These are phyloP conservation scores for Formicarius rufipectus DNA, from an alignment of 2,113 vertebrate species.

Conservation along the genomic window DNA sequence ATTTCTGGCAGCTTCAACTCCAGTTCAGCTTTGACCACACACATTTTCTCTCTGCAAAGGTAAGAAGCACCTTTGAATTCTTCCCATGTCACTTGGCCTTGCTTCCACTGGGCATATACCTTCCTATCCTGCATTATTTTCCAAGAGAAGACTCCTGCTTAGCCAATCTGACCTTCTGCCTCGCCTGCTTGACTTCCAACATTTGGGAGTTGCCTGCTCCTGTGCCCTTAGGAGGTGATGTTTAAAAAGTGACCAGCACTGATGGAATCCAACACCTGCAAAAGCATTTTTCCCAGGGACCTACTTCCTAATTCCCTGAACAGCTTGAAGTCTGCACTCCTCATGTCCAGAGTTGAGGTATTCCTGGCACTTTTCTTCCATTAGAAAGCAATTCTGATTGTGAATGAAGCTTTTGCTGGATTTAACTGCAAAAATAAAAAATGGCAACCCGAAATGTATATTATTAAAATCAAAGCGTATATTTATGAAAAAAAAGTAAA, in stretches of 20 bases:
- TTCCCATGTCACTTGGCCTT: background rate
- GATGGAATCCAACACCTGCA: background rate
- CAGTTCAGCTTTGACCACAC: background rate
- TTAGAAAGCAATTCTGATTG: background rate
- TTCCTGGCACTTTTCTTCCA: background rate
- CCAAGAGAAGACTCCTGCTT: background rate
- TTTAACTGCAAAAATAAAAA: background rate
- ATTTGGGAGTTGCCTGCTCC: background rate
- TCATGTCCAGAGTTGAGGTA: background rate
- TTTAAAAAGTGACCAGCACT: background rate
- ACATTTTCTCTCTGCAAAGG: background rate
- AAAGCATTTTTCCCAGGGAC: background rate
- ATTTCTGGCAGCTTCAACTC: background rate
- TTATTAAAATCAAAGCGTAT: background rate
- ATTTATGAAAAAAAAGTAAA: background rate
- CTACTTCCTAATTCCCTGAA: background rate
- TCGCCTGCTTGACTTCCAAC: background rate
- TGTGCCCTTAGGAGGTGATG: background rate
- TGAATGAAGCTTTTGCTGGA: background rate
- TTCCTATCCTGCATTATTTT: background rate
- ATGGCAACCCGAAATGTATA: background rate
- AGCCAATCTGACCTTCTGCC: background rate
- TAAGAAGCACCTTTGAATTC: background rate
- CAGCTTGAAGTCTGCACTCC: background rate
- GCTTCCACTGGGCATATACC: background rate